phyloP scores from a whole-genome alignment of 2,797 vertebrate species.

The Pelobates cultripes region DNA sequence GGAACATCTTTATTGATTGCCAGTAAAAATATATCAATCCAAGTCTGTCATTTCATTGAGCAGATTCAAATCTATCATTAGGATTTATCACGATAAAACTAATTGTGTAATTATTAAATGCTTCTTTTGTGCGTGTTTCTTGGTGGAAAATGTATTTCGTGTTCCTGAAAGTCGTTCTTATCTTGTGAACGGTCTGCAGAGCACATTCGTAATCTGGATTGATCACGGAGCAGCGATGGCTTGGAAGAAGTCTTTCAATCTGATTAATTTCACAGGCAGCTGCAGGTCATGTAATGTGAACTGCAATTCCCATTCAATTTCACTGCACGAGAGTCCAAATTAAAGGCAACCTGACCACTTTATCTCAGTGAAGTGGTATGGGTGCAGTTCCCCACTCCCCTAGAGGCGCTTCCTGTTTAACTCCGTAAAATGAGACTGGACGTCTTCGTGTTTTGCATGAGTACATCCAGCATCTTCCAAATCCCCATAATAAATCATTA shows the following conservation, averaged over 20 bases:
- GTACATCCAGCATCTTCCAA: no score
- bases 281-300: not conserved
- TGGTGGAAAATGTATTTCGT: not conserved
- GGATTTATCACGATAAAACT: not conserved
- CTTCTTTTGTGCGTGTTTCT: not conserved
- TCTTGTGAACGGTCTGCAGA: not conserved
- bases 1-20: not conserved
- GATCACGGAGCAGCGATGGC: not conserved
- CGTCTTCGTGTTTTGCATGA: no score
- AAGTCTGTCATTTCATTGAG: not conserved
- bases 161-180: not conserved
- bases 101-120: not conserved
- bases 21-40: not conserved
- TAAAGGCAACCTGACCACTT: no score
- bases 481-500: no score
- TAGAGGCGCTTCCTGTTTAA: no score
- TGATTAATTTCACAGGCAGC: not conserved
- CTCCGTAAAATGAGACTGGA: no score
- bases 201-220: not conserved
- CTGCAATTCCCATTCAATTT: constrained; percentile 5
- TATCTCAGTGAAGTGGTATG: no score
- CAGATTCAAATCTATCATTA: not conserved
- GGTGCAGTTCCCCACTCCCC: no score
- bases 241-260: not conserved
- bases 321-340: not conserved